Base-by-base conservation (phyloP, 2,888 invertebrate genomes). In the Phlogophora meticulosa region DNA sequence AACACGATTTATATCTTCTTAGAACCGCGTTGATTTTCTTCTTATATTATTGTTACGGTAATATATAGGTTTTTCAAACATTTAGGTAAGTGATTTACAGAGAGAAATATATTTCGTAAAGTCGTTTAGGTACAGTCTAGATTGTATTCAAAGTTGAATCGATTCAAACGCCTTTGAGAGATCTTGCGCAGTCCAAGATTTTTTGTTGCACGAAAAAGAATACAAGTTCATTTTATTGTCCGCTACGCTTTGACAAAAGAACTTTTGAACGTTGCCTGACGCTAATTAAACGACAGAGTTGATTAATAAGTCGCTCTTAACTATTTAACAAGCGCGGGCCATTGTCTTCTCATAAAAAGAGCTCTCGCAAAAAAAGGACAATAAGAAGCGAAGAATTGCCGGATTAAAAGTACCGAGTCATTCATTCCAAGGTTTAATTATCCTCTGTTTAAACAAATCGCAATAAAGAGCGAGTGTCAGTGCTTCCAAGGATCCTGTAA, bases 381-480 rank as follows among this genome's bases (percentile, higher is more conserved):
- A 87, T 86, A 88, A 89, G 84, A 82, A 75, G 76, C 84, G 73
- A 89, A 87, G 88, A 88, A 87, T 90, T 86, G 86, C 83, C 81
- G 88, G 91, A 92, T 92, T 91, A 91, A 93, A 92, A 94, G 89
- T 87, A 90, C 86, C 86, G 86, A 90, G 86, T 91, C 92, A 92
- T 93, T 93, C 92, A 91, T 91, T 92, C 87, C 82, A 77, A 87
- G 90, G 86, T 93, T 94, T 95, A 94, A 95, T 95, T 94, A 93
- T 94, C 90, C 90, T 86, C 91, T 93, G 92, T 94, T 94, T 93
- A 94, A 94, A 94, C 92, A 94, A 92, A 93, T 92, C 91, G 91
- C 90, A 92, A 92, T 92, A 90, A 91, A 91, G 89, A 90, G 84
- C 84, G 85, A 85, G 85, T 83, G 83, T 82, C 86, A 84, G 85